phyloP scores from a whole-genome alignment of 2,888 invertebrate species.

The Polietes domitor region DNA sequence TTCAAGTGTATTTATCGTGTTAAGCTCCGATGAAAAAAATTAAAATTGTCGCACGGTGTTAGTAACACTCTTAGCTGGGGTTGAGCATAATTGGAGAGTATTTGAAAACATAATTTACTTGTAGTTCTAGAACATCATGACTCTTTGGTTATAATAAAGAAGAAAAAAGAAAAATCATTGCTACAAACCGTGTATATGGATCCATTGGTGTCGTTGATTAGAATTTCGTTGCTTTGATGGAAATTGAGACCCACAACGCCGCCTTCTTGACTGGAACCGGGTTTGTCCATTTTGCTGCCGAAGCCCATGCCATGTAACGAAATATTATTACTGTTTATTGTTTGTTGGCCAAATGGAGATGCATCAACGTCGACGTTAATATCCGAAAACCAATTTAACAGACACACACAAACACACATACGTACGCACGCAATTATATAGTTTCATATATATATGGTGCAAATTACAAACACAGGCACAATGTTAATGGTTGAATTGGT shows the following conservation, averaged over 20 bases:
- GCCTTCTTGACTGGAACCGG: conserved; percentile 92
- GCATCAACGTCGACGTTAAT: neutral
- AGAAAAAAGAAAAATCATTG: neutral
- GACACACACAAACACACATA: conserved; percentile 50
- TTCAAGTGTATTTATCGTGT: no score
- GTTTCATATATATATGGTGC: neutral
- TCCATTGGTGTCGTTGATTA: conserved; percentile 89
- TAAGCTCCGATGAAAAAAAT: no score
- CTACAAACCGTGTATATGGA: conserved; percentile 80
- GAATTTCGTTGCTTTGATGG: conserved; percentile 94
- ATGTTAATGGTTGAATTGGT: conserved; percentile 3
- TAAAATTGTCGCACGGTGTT: no score
- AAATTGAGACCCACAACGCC: conserved; percentile 94
- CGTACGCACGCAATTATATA: no score
- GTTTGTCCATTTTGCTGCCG: conserved; percentile 90
- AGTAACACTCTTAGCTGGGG: no score
- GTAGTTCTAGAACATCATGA: no score
- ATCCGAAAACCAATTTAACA: conserved; percentile 42
- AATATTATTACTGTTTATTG: conserved; percentile 85
- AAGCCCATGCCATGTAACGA: conserved; percentile 91
- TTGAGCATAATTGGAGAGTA: no score
- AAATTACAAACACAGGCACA: conserved; percentile 32
- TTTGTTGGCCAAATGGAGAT: conserved; percentile 12
- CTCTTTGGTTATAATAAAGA: no score
- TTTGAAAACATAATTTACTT: no score